Conservation (phyloP, 2,113 vertebrate genomes). For the Mesoclemmys tuberculata region DNA sequence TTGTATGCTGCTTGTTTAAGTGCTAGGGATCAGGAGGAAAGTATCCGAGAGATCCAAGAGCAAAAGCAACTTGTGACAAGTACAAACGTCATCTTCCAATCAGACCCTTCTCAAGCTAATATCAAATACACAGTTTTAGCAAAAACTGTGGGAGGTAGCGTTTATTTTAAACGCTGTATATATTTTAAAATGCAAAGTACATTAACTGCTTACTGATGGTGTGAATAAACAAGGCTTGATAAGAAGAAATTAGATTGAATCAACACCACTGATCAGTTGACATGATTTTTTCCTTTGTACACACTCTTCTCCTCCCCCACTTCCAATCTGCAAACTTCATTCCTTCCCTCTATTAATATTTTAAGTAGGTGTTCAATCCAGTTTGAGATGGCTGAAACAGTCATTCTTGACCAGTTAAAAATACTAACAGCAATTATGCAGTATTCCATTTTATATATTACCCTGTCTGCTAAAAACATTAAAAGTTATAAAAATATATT, state of each 20-base stretch:
- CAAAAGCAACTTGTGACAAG: not conserved
- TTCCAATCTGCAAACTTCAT: not conserved
- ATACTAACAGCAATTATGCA: not conserved
- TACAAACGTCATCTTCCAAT: not conserved
- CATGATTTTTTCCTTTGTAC: not conserved
- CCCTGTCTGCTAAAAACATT: not conserved
- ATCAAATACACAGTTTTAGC: not conserved
- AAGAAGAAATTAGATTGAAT: conserved; percentile 9
- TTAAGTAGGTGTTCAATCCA: not conserved
- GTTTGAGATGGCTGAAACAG: not conserved
- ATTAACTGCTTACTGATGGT: not conserved
- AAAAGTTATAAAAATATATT: not conserved
- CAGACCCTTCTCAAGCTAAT: not conserved
- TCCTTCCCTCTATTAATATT: not conserved
- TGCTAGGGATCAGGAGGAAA: not conserved
- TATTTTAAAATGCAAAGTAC: not conserved
- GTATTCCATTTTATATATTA: not conserved
- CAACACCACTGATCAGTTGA: not conserved
- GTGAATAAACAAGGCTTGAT: not conserved
- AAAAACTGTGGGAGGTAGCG: not conserved
- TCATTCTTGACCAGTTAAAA: not conserved
- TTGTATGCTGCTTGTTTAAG: not conserved
- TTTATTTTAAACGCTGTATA: not conserved
- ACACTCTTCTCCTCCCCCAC: not conserved
- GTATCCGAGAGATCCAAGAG: not conserved